Conservation (phyloP, 2,888 invertebrate genomes). For the Synanthedon formicaeformis region DNA sequence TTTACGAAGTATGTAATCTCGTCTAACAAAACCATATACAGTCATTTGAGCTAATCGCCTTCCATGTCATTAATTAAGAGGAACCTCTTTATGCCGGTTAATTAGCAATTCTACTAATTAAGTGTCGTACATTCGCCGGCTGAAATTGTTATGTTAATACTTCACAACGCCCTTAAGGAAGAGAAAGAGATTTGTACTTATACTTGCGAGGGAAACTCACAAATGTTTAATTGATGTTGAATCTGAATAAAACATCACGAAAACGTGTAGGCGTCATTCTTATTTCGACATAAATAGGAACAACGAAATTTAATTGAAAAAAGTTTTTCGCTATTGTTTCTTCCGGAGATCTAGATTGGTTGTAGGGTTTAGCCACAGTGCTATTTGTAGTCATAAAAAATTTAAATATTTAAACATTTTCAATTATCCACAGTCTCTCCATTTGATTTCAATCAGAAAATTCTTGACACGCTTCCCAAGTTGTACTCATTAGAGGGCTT, state of each 20-base stretch:
- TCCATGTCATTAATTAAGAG: constrained; percentile 17
- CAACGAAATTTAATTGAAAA: too few species aligned
- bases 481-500: constrained; percentile 8
- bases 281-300: too few species aligned
- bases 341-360: too few species aligned
- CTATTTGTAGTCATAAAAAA: background rate
- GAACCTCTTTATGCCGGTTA: constrained; percentile 11
- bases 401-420: background rate
- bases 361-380: too few species aligned
- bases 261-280: too few species aligned
- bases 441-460: constrained; percentile 5
- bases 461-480: constrained; percentile 2
- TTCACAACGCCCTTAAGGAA: background rate
- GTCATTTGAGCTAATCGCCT: constrained; percentile 19
- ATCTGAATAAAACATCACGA: too few species aligned
- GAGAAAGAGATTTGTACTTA: too few species aligned
- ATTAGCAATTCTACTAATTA: constrained; percentile 10
- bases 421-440: background rate
- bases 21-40: constrained; percentile 10
- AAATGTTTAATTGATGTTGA: too few species aligned
- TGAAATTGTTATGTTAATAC: constrained; percentile 12
- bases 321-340: too few species aligned
- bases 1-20: too few species aligned
- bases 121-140: background rate
- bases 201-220: background rate